Conservation (phyloP, 2,797 vertebrate species). For the Poecilia velifera region DNA sequence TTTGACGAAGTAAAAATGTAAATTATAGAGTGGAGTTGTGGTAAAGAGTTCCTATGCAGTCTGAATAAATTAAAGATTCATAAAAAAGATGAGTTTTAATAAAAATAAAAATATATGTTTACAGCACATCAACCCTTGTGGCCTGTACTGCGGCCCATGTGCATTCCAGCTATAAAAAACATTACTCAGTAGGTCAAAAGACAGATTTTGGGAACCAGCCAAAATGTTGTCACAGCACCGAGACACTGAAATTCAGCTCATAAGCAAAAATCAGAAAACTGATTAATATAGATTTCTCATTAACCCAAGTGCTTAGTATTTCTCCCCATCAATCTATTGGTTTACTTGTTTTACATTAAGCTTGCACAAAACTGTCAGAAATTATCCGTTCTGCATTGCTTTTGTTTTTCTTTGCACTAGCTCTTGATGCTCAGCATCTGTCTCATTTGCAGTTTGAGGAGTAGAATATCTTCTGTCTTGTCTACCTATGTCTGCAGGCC, state of each 20-base stretch:
- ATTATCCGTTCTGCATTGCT: conserved; percentile 53
- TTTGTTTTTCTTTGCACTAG: conserved; percentile 37
- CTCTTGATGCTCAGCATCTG: conserved; percentile 50
- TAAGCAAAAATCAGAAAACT: neutral
- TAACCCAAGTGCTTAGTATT: conserved; percentile 10
- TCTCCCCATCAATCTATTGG: neutral
- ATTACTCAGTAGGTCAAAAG: conserved; percentile 20
- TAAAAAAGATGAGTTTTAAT: neutral
- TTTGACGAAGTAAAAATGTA: neutral
- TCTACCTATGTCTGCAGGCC: conserved; percentile 39
- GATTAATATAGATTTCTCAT: neutral
- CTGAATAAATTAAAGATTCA: neutral
- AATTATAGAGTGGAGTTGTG: neutral
- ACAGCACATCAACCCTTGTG: neutral
- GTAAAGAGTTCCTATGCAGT: neutral
- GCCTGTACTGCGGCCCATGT: neutral
- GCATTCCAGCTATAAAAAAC: neutral
- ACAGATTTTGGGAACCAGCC: neutral
- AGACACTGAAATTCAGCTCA: conserved; percentile 11
- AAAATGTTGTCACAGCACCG: neutral
- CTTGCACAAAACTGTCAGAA: conserved; percentile 32
- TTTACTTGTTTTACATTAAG: conserved; percentile 41
- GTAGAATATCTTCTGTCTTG: conserved; percentile 37
- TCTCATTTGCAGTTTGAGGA: conserved; percentile 57
- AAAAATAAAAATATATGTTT: neutral